Evolutionary conservation across 2,113 vertebrate genomes (phyloP), one percentile per base, ranked within the genome.

Genomic region (Raja brachyura): DNA sequence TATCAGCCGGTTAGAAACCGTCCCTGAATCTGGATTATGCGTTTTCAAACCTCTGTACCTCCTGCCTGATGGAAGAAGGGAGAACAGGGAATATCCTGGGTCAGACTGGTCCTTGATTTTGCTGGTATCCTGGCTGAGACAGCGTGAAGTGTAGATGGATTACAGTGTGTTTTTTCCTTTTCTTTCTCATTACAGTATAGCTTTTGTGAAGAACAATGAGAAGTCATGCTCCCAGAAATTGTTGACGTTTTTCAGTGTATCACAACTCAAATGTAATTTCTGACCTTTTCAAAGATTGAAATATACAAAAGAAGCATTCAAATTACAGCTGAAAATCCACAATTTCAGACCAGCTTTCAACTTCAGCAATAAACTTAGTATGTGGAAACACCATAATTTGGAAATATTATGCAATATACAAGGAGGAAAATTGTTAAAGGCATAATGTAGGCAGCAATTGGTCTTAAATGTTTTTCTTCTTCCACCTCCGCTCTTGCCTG

Each of bases 201-300:
- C 39, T 88, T 88, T 63, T 25, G 28, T 88, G 83, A 11, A 31
- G 11, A 88, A 88, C 59, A 31, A 88, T 6, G 18, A 83, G n/a
- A 78, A 78, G 5, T 14, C 56, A 86, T 5, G 25, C 14, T 56
- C 54, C 56, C 83, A 86, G 56, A 61, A 88, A 88, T 88, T 88
- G 83, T 63, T 88, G 83, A 59, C 14, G 59, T n/a, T 31, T 63
- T 88, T 63, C 59, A 31, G 59, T 63, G 8, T 7, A 22, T 28
- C 83, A 88, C 83, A 88, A 63, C 83, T 63, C 83, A 88, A 63
- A 88, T 59, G 11, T 5, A 86, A 86, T 48, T 86, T 25, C 28
- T 86, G 83, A 63, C 54, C 28, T 54, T 54, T 81, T 33, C 33
- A 79, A 48, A 79, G 77, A 4, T 79, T 56, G 39, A 25, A 54